Conservation (phyloP, 1,140 invertebrate species). For the Caenorhabditis brenneri region DNA sequence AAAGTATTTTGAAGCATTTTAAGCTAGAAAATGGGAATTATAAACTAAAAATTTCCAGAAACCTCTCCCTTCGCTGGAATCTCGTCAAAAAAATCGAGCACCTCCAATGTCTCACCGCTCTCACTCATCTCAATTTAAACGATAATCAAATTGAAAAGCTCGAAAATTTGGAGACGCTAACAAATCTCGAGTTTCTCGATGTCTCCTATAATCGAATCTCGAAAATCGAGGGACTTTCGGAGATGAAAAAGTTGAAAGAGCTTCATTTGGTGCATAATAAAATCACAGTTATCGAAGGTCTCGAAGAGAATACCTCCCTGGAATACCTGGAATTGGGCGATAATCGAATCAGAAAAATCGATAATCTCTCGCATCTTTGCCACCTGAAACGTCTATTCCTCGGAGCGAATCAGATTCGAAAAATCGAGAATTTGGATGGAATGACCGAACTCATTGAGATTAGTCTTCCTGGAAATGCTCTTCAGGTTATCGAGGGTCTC, state of each 20-base stretch:
- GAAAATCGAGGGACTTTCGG: slow-evolving; percentile 75
- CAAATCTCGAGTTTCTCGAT: slow-evolving; percentile 82
- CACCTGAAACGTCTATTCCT: slow-evolving; percentile 80
- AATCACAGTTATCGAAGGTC: slow-evolving; percentile 88
- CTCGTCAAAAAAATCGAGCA: slow-evolving; percentile 59
- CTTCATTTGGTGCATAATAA: slow-evolving; percentile 91
- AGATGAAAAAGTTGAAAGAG: slow-evolving; percentile 82
- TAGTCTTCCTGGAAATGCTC: slow-evolving; percentile 79
- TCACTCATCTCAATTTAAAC: slow-evolving; percentile 45
- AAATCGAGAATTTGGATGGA: slow-evolving; percentile 80
- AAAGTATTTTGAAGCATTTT: too few relatives aligned
- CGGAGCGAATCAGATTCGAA: slow-evolving; percentile 94
- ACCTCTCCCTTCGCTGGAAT: slow-evolving; percentile 62
- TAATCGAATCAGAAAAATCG: slow-evolving; percentile 80
- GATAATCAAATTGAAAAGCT: slow-evolving; percentile 51
- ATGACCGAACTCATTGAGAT: slow-evolving; percentile 81
- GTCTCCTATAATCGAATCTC: slow-evolving; percentile 93
- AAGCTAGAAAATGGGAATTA: neutral
- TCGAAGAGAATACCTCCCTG: slow-evolving; percentile 77
- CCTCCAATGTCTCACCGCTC: neutral
- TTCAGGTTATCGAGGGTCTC: slow-evolving; percentile 76
- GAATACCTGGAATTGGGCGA: slow-evolving; percentile 90
- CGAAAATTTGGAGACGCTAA: slow-evolving; percentile 70
- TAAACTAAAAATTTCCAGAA: slow-evolving; percentile 32
- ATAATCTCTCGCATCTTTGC: slow-evolving; percentile 59